A percentile compares a stretch with the other conserved stretches of the same genome.
phyloP scores from a whole-genome alignment of 2,888 invertebrate genomes.

The Troilus luridus region DNA sequence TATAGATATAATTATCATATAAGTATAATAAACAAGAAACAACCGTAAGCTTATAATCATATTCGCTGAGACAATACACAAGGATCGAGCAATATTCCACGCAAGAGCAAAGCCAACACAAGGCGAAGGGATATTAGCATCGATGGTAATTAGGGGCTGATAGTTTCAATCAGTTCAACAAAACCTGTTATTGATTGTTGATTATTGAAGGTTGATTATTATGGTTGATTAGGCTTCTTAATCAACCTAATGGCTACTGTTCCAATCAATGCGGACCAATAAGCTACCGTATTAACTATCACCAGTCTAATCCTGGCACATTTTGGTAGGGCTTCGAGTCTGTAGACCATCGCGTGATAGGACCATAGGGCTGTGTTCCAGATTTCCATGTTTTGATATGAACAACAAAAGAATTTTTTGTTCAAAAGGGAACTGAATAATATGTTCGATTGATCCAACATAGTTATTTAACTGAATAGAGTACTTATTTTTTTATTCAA shows the following conservation, averaged over 20 bases:
- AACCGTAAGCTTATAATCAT: background rate
- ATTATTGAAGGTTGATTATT: slow-evolving; percentile 22
- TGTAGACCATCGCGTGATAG: background rate
- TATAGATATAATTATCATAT: no score
- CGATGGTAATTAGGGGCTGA: background rate
- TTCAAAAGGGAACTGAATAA: no score
- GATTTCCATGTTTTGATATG: no score
- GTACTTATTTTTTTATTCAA: no score
- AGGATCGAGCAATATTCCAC: background rate
- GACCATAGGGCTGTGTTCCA: background rate
- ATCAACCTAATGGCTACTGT: background rate
- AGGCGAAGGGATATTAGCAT: background rate
- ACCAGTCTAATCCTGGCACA: background rate
- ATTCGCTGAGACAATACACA: background rate
- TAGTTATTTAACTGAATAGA: no score
- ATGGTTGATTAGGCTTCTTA: slow-evolving; percentile 31
- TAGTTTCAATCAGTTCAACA: slow-evolving; percentile 39
- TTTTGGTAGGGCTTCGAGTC: background rate
- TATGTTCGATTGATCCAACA: no score
- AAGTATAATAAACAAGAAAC: background rate
- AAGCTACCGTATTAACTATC: background rate
- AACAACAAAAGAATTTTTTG: background rate
- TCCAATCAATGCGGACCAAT: slow-evolving; percentile 35
- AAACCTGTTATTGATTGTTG: slow-evolving; percentile 27
- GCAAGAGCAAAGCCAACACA: background rate